Evolutionary conservation across 2,888 invertebrate species (phyloP).

Genomic region (Scaptomyza cyrtandrae): DNA sequence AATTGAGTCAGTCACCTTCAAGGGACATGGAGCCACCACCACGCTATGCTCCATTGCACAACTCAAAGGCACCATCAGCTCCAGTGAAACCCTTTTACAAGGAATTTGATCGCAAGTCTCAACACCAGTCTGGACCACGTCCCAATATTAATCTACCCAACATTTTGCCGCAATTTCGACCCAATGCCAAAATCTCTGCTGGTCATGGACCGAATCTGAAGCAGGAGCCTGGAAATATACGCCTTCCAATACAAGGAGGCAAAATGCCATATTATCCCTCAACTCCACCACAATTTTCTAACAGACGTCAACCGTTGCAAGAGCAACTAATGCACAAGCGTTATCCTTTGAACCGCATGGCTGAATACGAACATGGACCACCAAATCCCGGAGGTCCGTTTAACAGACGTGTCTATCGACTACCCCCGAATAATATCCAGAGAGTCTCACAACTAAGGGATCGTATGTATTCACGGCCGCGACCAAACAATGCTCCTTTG

Average conservation of each 20-base stretch:
- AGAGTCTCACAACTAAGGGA: conserved; percentile 59
- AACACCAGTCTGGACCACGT: conserved; percentile 53
- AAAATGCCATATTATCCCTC: conserved; percentile 69
- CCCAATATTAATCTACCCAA: conserved; percentile 86
- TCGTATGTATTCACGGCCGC: conserved; percentile 69
- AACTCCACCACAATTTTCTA: conserved; percentile 80
- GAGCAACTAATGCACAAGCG: conserved; percentile 71
- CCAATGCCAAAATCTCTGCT: conserved; percentile 87
- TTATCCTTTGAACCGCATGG: conserved; percentile 80
- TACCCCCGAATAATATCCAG: conserved; percentile 66
- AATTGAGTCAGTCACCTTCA: conserved; percentile 83
- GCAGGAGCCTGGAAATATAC: conserved; percentile 83
- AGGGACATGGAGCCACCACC: conserved; percentile 83
- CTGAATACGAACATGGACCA: conserved; percentile 79
- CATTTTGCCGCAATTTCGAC: conserved; percentile 90
- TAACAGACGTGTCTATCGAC: conserved; percentile 82
- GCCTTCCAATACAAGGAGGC: conserved; percentile 66
- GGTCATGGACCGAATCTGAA: conserved; percentile 82
- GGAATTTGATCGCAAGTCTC: conserved; percentile 81
- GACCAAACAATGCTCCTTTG: conserved; percentile 49
- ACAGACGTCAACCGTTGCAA: conserved; percentile 79
- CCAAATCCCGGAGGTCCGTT: conserved; percentile 65
- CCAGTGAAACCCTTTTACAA: conserved; percentile 65
- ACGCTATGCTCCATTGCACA: conserved; percentile 62
- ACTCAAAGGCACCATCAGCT: conserved; percentile 17